A percentile compares a stretch with the other conserved stretches of the same genome.
Conservation (phyloP, 2,797 vertebrate genomes). For the Oryzias sinensis region DNA sequence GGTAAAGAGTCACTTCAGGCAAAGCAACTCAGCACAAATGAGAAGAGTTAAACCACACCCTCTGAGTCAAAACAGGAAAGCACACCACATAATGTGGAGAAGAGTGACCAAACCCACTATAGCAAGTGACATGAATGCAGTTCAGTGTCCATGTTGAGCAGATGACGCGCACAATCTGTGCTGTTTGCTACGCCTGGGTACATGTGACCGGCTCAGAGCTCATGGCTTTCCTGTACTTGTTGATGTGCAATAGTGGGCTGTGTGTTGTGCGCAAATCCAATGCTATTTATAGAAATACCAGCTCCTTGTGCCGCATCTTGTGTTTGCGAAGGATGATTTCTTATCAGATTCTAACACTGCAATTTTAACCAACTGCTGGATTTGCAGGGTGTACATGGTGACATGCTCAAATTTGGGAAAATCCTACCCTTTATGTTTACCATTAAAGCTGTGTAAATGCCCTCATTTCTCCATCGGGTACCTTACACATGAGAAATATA, state of each 20-base stretch:
- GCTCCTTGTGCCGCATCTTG: constrained; percentile 60
- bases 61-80: constrained; percentile 69
- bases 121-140: constrained; percentile 42
- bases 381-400: constrained; percentile 18
- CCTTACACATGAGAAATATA: constrained; percentile 15
- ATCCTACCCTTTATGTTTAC: constrained; percentile 44
- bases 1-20: constrained; percentile 34
- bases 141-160: constrained; percentile 41
- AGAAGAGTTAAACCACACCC: constrained; percentile 68
- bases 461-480: constrained; percentile 31
- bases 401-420: constrained; percentile 32
- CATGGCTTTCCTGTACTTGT: constrained; percentile 59
- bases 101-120: constrained; percentile 62
- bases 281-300: constrained; percentile 67
- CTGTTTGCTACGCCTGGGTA: constrained; percentile 47
- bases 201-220: constrained; percentile 54
- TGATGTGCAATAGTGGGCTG: constrained; percentile 68
- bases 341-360: constrained; percentile 26
- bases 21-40: constrained; percentile 33
- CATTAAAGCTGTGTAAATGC: constrained; percentile 23
- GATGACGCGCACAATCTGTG: constrained; percentile 55
- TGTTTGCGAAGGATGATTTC: constrained; percentile 51
- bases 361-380: constrained; percentile 20
- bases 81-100: constrained; percentile 34
- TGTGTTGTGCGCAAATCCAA: constrained; percentile 55